Evolutionary conservation across 2,888 invertebrate species (phyloP).

Genomic region (Caenorhabditis sp.): DNA sequence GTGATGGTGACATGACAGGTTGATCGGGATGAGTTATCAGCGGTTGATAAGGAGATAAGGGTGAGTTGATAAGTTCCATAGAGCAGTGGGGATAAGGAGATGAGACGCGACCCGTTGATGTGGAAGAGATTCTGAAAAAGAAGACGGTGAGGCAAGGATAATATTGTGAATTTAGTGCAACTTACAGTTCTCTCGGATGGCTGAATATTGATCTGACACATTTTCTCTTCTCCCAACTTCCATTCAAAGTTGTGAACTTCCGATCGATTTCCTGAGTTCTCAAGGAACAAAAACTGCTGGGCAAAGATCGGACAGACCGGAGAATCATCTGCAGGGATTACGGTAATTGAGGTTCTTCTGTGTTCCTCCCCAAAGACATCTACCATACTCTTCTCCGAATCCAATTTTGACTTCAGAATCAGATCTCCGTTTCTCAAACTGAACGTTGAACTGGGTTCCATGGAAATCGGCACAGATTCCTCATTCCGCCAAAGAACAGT

Average conservation of each 20-base stretch:
- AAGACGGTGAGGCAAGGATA: too few relatives aligned
- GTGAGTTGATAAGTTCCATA: constrained; percentile 38
- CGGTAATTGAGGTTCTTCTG: constrained; percentile 19
- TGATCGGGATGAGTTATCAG: not conserved
- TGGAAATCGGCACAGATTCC: not conserved
- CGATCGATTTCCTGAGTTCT: not conserved
- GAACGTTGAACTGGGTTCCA: constrained; percentile 15
- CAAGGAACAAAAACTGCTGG: constrained; percentile 20
- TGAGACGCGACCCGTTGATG: constrained; percentile 23
- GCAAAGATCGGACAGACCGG: constrained; percentile 29
- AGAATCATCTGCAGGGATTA: not conserved
- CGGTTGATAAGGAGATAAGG: not conserved
- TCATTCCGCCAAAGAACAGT: constrained; percentile 18
- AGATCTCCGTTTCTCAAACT: constrained; percentile 12
- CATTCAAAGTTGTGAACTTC: constrained; percentile 30
- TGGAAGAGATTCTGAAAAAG: constrained; percentile 32
- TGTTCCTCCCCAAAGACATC: constrained; percentile 20
- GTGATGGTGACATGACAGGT: constrained; percentile 31
- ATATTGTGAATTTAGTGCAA: not conserved
- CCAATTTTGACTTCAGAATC: constrained; percentile 13
- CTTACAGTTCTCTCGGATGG: too few relatives aligned
- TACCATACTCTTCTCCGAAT: not conserved
- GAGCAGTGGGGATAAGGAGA: constrained; percentile 11
- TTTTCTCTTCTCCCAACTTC: constrained; percentile 1
- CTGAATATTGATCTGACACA: constrained; percentile 13